A percentile compares a stretch with the other conserved stretches of the same genome.
Conservation (phyloP, 2,888 invertebrate genomes). For the Drosophila nigritarsus region DNA sequence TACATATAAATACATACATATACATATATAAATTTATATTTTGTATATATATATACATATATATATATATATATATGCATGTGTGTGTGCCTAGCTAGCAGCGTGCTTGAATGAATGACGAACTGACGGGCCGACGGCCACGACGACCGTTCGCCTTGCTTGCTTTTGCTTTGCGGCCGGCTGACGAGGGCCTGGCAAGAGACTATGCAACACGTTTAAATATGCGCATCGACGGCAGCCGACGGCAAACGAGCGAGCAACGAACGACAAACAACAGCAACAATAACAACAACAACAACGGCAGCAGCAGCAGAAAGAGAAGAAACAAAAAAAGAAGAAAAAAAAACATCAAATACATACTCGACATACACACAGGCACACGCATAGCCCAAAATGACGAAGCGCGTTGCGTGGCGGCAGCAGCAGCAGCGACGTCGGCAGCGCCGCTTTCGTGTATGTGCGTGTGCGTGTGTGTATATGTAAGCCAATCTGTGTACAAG, state of each 20-base stretch:
- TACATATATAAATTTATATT: background rate
- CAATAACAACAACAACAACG: conserved; percentile 36
- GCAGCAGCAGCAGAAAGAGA: conserved; percentile 25
- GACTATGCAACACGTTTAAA: conserved; percentile 82
- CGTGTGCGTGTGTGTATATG: conserved; percentile 30
- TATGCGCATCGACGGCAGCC: conserved; percentile 80
- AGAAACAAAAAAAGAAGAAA: conserved; percentile 22
- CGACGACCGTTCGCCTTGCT: conserved; percentile 71
- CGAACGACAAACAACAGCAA: conserved; percentile 57
- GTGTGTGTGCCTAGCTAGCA: conserved; percentile 63
- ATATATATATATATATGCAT: conserved; percentile 7
- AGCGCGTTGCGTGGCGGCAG: conserved; percentile 57
- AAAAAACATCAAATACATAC: conserved; percentile 55
- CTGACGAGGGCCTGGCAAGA: conserved; percentile 82
- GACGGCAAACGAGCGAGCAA: conserved; percentile 69
- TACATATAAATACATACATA: background rate
- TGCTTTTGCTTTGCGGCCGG: conserved; percentile 63
- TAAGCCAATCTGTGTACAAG: conserved; percentile 57
- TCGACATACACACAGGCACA: conserved; percentile 37
- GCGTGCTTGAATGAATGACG: conserved; percentile 78
- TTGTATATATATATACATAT: conserved; percentile 3
- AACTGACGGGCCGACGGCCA: conserved; percentile 59
- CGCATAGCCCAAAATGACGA: conserved; percentile 65
- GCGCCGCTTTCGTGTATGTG: conserved; percentile 42
- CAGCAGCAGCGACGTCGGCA: conserved; percentile 37